Evolutionary conservation across 1,140 invertebrate species (phyloP), one percentile per base, ranked within the genome.

Genomic region (Drosophila fuyamai): DNA sequence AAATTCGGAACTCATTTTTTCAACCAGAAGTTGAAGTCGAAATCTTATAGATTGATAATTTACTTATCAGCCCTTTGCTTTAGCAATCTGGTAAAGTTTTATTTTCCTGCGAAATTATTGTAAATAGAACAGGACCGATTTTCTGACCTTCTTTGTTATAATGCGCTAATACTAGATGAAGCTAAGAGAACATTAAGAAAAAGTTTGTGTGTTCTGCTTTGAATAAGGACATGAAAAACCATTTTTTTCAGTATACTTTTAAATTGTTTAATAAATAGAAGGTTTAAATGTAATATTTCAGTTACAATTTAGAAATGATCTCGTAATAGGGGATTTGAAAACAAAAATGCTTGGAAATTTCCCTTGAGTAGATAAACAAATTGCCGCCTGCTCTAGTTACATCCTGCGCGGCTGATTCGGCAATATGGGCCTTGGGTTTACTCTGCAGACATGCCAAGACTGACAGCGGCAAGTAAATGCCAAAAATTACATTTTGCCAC

Each of bases 401-500:
- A 80, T 66, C 72, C 47, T 61, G 40, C 46, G 73, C 66, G 67
- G 51, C 81, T 54, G 46, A 46, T 81, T 78, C 63, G 66, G 51
- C 59, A 59, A 60, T 47, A 71, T 76, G 32, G 29, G 23, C 2
- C 44, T 12, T 62, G 55, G 65, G 76, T n/a, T 43, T 43, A 59
- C 38, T 48, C 66, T 50, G 57, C 48, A 79, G 71, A 72, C 81
- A 56, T 76, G 68, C 68, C 63, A 84, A 59, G 63, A 41, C 50
- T 58, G 43, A 55, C 48, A 71, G 82, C 71, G 68, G 61, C 29
- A 76, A 70, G 68, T 57, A 76, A 90, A 91, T 88, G 77, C 83
- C 80, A 83, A 91, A 91, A 84, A 91, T 91, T 91, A 88, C 88
- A 91, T 88, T 91, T 84, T 75, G 83, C 89, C 83, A 88, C 83